These are phyloP conservation scores for zebrafish (Danio rerio) DNA, from an alignment of 2,113 vertebrate species.

Conservation along the genomic window DNA sequence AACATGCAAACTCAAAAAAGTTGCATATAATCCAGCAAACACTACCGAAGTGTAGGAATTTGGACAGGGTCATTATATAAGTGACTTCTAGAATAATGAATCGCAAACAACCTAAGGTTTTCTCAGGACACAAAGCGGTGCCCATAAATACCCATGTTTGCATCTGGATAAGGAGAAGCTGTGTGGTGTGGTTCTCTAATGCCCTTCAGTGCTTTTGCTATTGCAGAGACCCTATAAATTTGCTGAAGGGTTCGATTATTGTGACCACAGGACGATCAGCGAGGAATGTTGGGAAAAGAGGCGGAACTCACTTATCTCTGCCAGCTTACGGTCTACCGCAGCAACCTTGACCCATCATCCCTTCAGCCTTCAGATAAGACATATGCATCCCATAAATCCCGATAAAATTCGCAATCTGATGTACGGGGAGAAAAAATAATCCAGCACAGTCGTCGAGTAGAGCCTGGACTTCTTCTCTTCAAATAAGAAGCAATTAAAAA, in stretches of 20 bases:
- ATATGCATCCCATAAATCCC: conserved; percentile 11
- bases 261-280: conserved; percentile 19
- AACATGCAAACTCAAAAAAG: too few relatives aligned
- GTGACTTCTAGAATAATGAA: background rate
- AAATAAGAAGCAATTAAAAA: conserved; percentile 73
- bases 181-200: conserved; percentile 12
- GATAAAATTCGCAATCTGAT: background rate
- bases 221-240: conserved; percentile 22
- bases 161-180: background rate
- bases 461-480: conserved; percentile 63
- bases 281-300: conserved; percentile 8
- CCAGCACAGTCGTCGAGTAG: conserved; percentile 46
- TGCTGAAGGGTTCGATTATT: conserved; percentile 30
- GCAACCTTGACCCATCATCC: conserved; percentile 27
- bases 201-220: conserved; percentile 29
- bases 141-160: background rate
- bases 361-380: conserved; percentile 27
- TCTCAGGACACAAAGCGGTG: background rate
- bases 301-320: conserved; percentile 25
- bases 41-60: background rate
- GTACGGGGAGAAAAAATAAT: conserved; percentile 20
- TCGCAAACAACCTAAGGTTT: conserved; percentile 12
- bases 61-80: background rate
- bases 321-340: background rate
- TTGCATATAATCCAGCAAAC: too few relatives aligned